These are phyloP conservation scores for Spheniscus mendiculus DNA, from an alignment of 2,113 vertebrate species.

Conservation along the genomic window DNA sequence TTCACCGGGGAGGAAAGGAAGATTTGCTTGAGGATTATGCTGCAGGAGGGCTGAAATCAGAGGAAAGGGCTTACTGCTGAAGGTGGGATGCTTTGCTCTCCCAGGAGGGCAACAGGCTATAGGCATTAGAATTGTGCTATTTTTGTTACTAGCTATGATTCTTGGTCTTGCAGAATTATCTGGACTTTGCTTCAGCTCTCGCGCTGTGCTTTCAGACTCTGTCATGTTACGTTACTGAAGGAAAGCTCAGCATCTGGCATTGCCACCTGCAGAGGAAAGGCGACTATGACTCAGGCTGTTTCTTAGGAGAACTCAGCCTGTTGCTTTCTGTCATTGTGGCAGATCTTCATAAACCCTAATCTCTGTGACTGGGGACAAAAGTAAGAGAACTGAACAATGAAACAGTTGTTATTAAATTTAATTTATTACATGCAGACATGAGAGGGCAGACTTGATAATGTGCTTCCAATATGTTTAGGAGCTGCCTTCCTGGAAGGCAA, in stretches of 20 bases:
- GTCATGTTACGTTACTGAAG: neutral
- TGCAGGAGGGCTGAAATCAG: neutral
- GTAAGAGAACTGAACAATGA: neutral
- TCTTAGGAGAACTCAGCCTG: neutral
- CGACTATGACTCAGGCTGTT: accelerated
- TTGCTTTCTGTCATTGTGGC: neutral
- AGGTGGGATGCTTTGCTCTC: neutral
- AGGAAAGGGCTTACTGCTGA: neutral
- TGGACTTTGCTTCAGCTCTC: neutral
- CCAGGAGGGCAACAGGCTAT: neutral
- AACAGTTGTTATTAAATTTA: neutral
- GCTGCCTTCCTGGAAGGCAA: neutral
- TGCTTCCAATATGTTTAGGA: neutral
- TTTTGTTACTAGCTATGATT: neutral
- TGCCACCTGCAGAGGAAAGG: neutral
- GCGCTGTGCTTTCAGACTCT: neutral
- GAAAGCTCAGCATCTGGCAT: neutral
- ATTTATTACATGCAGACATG: neutral
- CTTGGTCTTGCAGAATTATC: neutral
- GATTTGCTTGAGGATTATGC: neutral
- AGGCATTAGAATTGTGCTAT: neutral
- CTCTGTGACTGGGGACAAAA: neutral
- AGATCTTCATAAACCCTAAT: neutral
- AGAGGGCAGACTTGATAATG: neutral
- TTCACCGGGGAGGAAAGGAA: neutral